These are phyloP conservation scores for Mallateleia sp. DNA, from an alignment of 2,888 invertebrate genomes.

Conservation along the genomic window DNA sequence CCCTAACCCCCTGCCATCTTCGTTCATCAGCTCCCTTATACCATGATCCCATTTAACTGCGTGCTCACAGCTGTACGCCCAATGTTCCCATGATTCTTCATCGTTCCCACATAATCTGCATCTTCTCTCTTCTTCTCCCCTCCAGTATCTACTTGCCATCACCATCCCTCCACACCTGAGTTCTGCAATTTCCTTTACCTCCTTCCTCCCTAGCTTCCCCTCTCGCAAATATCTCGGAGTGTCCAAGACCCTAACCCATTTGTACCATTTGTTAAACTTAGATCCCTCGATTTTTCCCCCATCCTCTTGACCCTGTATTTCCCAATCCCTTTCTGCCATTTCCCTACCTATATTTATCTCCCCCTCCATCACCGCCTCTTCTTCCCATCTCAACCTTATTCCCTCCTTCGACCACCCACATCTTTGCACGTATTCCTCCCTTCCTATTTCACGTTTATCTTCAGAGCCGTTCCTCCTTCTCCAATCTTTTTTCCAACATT, in stretches of 20 bases:
- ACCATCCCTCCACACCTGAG: background rate
- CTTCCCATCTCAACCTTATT: background rate
- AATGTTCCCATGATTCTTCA: background rate
- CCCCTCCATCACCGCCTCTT: background rate
- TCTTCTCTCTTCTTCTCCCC: background rate
- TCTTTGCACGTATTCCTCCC: background rate
- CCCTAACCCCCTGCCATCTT: too few species aligned
- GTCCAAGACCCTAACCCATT: background rate
- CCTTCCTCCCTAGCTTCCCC: background rate
- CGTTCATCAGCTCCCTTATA: too few species aligned
- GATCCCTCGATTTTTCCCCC: background rate
- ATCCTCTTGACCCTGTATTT: background rate
- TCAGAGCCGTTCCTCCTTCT: background rate
- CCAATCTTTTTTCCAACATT: too few species aligned
- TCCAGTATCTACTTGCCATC: background rate
- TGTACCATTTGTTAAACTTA: conserved; percentile 5
- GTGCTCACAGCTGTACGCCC: background rate
- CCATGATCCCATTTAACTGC: background rate
- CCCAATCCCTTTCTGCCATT: background rate
- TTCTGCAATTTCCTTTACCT: background rate
- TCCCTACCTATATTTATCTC: background rate
- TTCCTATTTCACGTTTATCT: too few species aligned
- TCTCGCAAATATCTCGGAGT: background rate
- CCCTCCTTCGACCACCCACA: background rate
- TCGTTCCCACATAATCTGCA: background rate